Base-by-base conservation (phyloP, 1,140 invertebrate species). In the Aphidius ervi region DNA sequence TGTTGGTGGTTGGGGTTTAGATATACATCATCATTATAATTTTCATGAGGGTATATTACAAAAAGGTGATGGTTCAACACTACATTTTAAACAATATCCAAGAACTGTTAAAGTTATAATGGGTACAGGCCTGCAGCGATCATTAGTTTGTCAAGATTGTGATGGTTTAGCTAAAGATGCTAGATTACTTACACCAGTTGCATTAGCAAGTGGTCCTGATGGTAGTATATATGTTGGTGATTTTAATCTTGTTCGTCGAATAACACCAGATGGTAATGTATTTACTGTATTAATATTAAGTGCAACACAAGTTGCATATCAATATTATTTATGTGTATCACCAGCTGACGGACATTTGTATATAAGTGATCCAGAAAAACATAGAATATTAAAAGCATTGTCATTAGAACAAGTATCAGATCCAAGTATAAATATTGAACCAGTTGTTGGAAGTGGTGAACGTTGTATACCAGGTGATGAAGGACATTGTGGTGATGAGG, bases 11-110 rank as follows among this genome's bases (percentile, higher is more conserved):
- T 99, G 96, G 97, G 96, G 96, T 59, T 79, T 99, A 20, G 92
- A 98, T 72, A 95, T 98, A 58, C 96, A 98, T 80, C 96, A 99
- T 76, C 94, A 97, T 75, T 98, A 98, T 79, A 98, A 99, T 75
- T 97, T 97, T 82, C 91, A 95, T 70, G 94, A 97, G 84, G 95
- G 94, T 68, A 96, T 98, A 65, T 79, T 98, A 46, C 95, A 98
- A 74, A 97, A 97, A 75, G 96, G 96, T 37, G 96, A 98, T 74
- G 96, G 96, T 42, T 92, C 92, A 2, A 93, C 88, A 45, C 82
- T 98, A 16, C 94, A 97, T 76, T 86, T 98, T 73, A 97, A 95
- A 73, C 90, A 97, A 73, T 93, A 95, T 72, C 91, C 93, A 16
- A 83, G 90, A 23, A 92, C 93, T 56, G 88, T 98, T 1, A 88